Evolutionary conservation across 2,888 invertebrate species (phyloP), one percentile per base, ranked within the genome.

Genomic region (Dioctria rufipes): DNA sequence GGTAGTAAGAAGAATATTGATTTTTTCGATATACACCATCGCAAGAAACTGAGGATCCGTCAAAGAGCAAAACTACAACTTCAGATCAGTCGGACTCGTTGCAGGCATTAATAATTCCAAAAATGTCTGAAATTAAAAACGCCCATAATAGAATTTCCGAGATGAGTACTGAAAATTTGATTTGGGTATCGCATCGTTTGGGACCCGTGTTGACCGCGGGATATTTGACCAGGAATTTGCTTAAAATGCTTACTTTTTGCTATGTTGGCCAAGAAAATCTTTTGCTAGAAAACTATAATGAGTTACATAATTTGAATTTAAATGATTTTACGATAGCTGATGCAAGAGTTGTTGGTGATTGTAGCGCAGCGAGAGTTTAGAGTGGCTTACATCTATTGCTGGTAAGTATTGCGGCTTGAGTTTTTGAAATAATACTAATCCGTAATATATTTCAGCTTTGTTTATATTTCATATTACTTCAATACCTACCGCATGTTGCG

Each of bases 181-280:
- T 96, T 82, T 98, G 98, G 98, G 87, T 99, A 81, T 94, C 97
- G 0, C 96, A 98, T 89, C 92, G 98, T 83, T 90, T 99, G 25
- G 99, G 99, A 0, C 98, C 99, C 0, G 96, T 98, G 67, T 91
- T 99, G 40, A 97, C 97, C 0, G 96, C 98, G 60, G 93, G 96
- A 84, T 95, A 96, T 90, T 91, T 99, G 43, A 95, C 98, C 0
- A 92, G 96, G 81, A 98, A 98, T 90, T 91, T 99, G 83, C 90
- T 99, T 9, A 93, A 98, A 86, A 98, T 99, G 96, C 90, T 99
- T 78, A 96, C 97, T 0, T 89, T 98, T 3, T 99, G 98, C 88
- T 99, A 98, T 87, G 93, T 96, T 39, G 96, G 95, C 0, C 93
- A 92, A 85, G 95, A 95, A 83, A 95, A 95, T 87, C 89, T 95